Percentiles rank a stretch among this genome's conserved stretches.
These are phyloP conservation scores for Venturia canescens DNA, from an alignment of 1,140 invertebrate species.

Conservation along the genomic window DNA sequence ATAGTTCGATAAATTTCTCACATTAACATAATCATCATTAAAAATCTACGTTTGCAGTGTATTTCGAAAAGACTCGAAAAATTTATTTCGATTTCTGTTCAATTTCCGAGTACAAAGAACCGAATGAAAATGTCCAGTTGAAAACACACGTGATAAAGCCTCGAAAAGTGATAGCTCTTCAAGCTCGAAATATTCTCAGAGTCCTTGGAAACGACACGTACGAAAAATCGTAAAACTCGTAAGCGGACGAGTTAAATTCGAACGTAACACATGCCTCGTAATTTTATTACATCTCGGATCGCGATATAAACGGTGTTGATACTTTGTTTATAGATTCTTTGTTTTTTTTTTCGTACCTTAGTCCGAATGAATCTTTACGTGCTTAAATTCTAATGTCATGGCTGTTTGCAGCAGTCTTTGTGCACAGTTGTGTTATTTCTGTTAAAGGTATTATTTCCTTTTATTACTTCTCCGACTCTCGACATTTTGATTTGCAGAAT, in stretches of 20 bases:
- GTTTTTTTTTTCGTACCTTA: neutral
- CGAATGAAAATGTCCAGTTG: no score
- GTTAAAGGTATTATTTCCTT: neutral
- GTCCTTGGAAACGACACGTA: no score
- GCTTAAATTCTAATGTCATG: slow-evolving; percentile 45
- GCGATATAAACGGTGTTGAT: neutral
- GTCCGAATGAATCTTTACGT: neutral
- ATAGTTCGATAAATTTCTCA: no score
- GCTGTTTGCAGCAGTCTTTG: slow-evolving; percentile 45
- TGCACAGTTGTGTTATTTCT: neutral
- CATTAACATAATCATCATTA: no score
- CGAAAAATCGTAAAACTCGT: no score
- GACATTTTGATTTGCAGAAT: slow-evolving; percentile 5
- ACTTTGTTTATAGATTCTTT: neutral
- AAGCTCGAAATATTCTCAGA: no score
- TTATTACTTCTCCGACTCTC: slow-evolving; percentile 31
- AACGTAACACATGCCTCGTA: neutral
- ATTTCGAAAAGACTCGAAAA: no score
- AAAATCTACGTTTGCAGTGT: no score
- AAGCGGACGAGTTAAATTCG: neutral
- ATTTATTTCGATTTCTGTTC: no score
- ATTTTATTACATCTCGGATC: neutral
- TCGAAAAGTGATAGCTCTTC: no score
- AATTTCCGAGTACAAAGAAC: no score
- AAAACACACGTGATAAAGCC: no score